Conservation (phyloP, 1,140 invertebrate genomes). For the Aphelenchoides fujianensis region DNA sequence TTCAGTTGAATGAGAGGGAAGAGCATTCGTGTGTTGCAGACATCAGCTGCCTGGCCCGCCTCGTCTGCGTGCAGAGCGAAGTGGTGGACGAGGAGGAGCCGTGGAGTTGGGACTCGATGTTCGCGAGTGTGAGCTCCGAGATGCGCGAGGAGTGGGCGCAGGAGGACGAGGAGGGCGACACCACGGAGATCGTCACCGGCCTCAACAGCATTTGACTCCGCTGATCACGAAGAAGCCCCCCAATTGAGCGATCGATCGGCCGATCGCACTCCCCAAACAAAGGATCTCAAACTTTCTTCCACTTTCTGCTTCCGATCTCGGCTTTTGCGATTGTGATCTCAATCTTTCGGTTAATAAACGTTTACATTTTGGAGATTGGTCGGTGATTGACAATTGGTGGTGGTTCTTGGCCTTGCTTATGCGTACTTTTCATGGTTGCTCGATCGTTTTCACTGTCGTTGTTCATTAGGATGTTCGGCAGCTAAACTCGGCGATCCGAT, state of each 20-base stretch:
- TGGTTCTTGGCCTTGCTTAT: too few species aligned
- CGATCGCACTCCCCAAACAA: too few species aligned
- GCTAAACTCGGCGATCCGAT: too few species aligned
- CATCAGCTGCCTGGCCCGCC: conserved; percentile 23
- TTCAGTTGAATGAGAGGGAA: neutral
- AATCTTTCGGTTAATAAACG: conserved; percentile 2
- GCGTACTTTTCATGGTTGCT: too few species aligned
- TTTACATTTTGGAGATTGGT: neutral
- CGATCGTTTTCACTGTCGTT: too few species aligned
- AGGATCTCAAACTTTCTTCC: too few species aligned
- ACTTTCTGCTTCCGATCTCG: neutral
- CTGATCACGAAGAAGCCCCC: too few species aligned
- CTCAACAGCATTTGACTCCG: neutral
- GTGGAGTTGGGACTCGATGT: conserved; percentile 27
- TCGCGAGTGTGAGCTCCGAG: conserved; percentile 18
- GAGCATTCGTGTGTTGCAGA: conserved; percentile 21
- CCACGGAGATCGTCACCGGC: neutral
- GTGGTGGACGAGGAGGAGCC: conserved; percentile 23
- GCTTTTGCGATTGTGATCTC: neutral
- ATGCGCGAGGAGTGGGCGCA: conserved; percentile 25
- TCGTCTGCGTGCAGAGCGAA: conserved; percentile 22
- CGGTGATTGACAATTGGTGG: too few species aligned
- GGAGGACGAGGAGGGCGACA: conserved; percentile 22
- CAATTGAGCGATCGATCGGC: too few species aligned
- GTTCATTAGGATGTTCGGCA: too few species aligned